Evolutionary conservation across 2,888 invertebrate species (phyloP).

Genomic region (Calliphora vomitoria): DNA sequence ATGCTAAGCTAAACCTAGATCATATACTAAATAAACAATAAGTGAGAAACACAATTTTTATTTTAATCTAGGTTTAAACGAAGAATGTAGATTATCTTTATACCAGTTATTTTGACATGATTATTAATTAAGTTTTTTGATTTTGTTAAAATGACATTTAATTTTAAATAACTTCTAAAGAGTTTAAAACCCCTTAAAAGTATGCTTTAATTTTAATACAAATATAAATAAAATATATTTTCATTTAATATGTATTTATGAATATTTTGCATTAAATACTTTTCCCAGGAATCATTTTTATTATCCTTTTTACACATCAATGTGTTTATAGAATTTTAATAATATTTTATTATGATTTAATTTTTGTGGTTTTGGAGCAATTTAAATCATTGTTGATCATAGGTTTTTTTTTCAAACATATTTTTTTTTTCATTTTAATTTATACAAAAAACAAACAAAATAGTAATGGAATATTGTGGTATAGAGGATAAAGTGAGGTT

Average conservation of each 20-base stretch:
- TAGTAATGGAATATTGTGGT: slow-evolving; percentile 37
- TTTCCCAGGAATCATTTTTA: not conserved
- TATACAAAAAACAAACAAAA: not conserved
- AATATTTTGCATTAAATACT: too few species aligned
- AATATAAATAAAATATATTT: not conserved
- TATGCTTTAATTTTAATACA: not conserved
- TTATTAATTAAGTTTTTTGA: not conserved
- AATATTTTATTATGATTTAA: slow-evolving; percentile 27
- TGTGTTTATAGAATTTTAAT: not conserved
- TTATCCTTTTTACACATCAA: not conserved
- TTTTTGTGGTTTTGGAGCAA: slow-evolving; percentile 16
- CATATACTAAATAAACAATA: too few species aligned
- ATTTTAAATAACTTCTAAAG: not conserved
- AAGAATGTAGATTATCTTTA: too few species aligned
- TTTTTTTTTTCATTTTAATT: not conserved
- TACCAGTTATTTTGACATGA: not conserved
- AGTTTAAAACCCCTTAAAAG: not conserved
- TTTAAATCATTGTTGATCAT: slow-evolving; percentile 17
- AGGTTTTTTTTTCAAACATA: not conserved
- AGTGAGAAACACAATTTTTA: too few species aligned
- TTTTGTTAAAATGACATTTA: not conserved
- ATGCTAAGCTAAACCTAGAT: too few species aligned
- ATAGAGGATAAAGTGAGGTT: not conserved
- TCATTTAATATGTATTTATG: not conserved
- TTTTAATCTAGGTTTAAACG: too few species aligned